These are phyloP conservation scores for Syngnathus rostellatus DNA, from an alignment of 2,797 vertebrate species.

Conservation along the genomic window DNA sequence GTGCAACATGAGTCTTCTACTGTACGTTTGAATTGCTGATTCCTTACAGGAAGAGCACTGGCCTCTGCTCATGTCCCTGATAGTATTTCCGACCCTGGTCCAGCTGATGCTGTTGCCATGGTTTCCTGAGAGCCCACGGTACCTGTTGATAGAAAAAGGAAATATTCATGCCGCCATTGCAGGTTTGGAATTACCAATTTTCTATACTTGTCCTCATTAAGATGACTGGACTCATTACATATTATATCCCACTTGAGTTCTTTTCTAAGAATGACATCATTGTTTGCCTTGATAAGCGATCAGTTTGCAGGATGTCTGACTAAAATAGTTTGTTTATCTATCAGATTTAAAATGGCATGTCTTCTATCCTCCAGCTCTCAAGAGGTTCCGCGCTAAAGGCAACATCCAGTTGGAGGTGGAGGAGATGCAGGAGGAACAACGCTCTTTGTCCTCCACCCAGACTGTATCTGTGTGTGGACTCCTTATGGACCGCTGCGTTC, in stretches of 20 bases:
- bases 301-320: neutral
- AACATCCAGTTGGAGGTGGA: slow-evolving; percentile 74
- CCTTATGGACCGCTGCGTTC: slow-evolving; percentile 66
- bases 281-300: neutral
- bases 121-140: slow-evolving; percentile 88
- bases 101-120: slow-evolving; percentile 81
- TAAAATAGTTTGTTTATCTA: neutral
- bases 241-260: neutral
- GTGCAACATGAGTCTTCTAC: neutral
- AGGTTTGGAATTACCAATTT: slow-evolving; percentile 58
- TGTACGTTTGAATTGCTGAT: neutral
- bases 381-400: slow-evolving; percentile 63
- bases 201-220: neutral
- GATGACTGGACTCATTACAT: neutral
- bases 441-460: slow-evolving; percentile 68
- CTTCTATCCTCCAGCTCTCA: slow-evolving; percentile 64
- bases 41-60: slow-evolving; percentile 78
- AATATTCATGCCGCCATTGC: slow-evolving; percentile 69
- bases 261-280: neutral
- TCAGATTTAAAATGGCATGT: neutral
- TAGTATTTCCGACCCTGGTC: slow-evolving; percentile 71
- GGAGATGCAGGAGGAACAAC: slow-evolving; percentile 84
- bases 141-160: slow-evolving; percentile 81
- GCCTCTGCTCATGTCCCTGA: slow-evolving; percentile 78
- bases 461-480: slow-evolving; percentile 68